Conservation (phyloP, 2,888 invertebrate species). For the Platypus cylindrus region DNA sequence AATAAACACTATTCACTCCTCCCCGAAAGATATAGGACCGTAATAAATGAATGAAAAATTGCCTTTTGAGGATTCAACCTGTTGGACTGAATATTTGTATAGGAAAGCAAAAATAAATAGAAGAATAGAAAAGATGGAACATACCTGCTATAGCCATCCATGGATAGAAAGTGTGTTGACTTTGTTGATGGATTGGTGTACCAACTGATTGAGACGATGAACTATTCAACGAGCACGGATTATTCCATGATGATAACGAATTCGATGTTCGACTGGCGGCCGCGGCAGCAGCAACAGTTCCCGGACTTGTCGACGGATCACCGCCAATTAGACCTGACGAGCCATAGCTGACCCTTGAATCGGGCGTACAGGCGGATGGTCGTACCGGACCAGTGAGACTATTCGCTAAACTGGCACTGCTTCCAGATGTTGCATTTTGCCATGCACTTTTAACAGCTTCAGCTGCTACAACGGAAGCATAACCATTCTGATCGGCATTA, state of each 20-base stretch:
- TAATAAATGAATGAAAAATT: too few relatives aligned
- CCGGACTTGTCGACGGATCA: slow-evolving; percentile 63
- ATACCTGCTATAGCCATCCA: slow-evolving; percentile 99
- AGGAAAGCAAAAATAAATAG: too few relatives aligned
- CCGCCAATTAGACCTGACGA: slow-evolving; percentile 60
- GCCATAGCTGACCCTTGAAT: slow-evolving; percentile 68
- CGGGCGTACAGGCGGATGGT: slow-evolving; percentile 83
- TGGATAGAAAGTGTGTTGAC: slow-evolving; percentile 91
- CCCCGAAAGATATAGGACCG: too few relatives aligned
- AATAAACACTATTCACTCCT: too few relatives aligned
- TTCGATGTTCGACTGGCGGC: slow-evolving; percentile 42
- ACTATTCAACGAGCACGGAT: slow-evolving; percentile 76
- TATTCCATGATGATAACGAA: slow-evolving; percentile 67
- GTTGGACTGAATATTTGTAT: too few relatives aligned
- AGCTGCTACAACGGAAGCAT: slow-evolving; percentile 56
- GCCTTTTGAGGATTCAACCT: too few relatives aligned
- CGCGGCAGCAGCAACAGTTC: slow-evolving; percentile 46
- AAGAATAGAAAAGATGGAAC: too few relatives aligned
- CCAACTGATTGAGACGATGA: slow-evolving; percentile 64
- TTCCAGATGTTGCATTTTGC: slow-evolving; percentile 57
- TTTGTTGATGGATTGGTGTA: slow-evolving; percentile 79
- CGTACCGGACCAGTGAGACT: slow-evolving; percentile 54
- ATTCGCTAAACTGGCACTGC: slow-evolving; percentile 49
- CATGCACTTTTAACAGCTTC: slow-evolving; percentile 50
- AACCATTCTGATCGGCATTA: slow-evolving; percentile 45